phyloP scores from a whole-genome alignment of 2,113 vertebrate genomes.

The Lophochroa leadbeateri region DNA sequence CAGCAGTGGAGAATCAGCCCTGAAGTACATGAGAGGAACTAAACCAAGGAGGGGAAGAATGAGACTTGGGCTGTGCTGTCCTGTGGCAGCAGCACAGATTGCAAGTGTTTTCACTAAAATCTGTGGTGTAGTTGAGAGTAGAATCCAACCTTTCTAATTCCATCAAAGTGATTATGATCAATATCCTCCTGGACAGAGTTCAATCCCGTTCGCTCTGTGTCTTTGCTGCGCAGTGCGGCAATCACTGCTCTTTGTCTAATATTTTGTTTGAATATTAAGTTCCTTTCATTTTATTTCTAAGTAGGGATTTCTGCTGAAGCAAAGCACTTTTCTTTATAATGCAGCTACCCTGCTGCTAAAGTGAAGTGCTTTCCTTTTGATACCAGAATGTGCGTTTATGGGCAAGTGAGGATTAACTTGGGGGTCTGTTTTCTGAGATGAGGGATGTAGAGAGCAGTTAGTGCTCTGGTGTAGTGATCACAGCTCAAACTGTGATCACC shows the following conservation, averaged over 20 bases:
- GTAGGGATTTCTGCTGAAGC: not conserved
- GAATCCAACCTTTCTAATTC: not conserved
- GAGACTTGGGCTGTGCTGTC: not conserved
- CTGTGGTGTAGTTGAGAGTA: not conserved
- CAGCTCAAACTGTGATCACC: not conserved
- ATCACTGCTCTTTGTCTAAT: slow-evolving; percentile 3
- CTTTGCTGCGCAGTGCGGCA: not conserved
- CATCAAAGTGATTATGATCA: not conserved
- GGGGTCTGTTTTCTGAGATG: not conserved
- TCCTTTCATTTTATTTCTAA: not conserved
- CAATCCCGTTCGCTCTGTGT: not conserved
- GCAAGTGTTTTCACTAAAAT: not conserved
- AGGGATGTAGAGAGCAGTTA: not conserved
- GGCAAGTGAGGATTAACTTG: not conserved
- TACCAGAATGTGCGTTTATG: not conserved
- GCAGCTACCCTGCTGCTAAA: not conserved
- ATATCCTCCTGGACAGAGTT: slow-evolving; percentile 1
- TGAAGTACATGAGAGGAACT: not conserved
- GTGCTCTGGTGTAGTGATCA: not conserved
- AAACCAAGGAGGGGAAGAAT: not conserved
- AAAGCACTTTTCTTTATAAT: not conserved
- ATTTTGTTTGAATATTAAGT: not conserved
- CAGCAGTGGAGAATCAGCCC: not conserved
- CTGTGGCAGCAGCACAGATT: not conserved
- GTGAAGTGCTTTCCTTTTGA: not conserved